Base-by-base conservation (phyloP, 2,888 invertebrate genomes). In the Oxytorus armatus region DNA sequence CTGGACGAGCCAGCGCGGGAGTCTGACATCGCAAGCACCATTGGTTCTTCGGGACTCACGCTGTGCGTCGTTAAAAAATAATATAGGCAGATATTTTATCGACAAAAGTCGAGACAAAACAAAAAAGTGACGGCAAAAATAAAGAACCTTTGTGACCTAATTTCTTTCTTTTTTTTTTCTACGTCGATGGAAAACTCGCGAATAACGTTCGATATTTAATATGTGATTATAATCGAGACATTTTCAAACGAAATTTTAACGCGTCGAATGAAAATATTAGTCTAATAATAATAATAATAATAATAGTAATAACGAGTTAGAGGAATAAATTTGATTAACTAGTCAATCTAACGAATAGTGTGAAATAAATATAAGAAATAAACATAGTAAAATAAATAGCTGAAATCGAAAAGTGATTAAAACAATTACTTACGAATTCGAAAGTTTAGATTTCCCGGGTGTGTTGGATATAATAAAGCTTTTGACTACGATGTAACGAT, bases 1-100 rank as follows among this genome's bases (percentile, higher is more conserved):
- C 74, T 57, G 74, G 74, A 79, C 63, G 65, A 74, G 55, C 47
- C 69, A 57, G 69, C 79, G 74, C 63, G 79, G 57, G 63, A 69
- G 79, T 16, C 59, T 61, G 61, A 44, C 42, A 16, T 44, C 61
- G 68, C 33, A 25, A 25, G 44, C 61, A 44, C 21, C 42, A n/a
- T n/a, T n/a, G 21, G 42, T 16, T 29, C 44, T 57, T 65, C n/a
- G 25, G 44, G 29, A 36, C 33, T 23, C 39, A 49, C 21, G 21
- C 8, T 18, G 4, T 16, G 18, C 29, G 29, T 16, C 25, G 23
- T 25, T 3, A 16, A 8, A 36, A 3, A 36, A 36, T 8, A 36
- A 36, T 10, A 36, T 8, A 10, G 36, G 10, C 1, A 36, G 10
- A 36, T 36, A 18, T 11, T 23, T 29, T 63, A 16, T 10, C 10